Conservation (phyloP, 2,113 vertebrate species). For the Otolemur garnettii region DNA sequence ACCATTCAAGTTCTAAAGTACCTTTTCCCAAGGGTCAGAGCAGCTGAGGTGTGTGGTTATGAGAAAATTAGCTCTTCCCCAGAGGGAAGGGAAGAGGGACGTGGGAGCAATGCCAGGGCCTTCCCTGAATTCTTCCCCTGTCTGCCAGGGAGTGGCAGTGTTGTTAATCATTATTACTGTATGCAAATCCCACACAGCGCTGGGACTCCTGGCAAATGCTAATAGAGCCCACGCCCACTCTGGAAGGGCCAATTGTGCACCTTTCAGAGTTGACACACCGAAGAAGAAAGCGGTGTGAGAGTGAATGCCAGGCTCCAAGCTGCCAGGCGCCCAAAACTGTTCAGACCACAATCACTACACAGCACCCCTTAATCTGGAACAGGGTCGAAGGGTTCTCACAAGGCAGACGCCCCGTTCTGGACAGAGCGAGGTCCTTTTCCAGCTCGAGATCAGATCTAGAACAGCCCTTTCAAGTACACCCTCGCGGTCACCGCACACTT, state of each 20-base stretch:
- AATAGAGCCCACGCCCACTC: constrained; percentile 70
- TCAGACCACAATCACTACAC: neutral
- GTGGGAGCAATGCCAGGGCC: constrained; percentile 58
- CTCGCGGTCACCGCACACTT: neutral
- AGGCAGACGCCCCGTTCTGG: neutral
- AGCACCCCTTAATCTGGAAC: neutral
- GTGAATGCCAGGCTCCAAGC: neutral
- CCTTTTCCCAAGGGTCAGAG: neutral
- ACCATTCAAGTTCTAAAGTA: neutral
- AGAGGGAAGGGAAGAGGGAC: neutral
- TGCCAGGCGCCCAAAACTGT: neutral
- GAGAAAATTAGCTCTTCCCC: constrained; percentile 57
- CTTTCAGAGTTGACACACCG: constrained; percentile 38
- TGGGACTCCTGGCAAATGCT: constrained; percentile 69
- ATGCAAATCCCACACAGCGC: constrained; percentile 76
- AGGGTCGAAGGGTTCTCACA: neutral
- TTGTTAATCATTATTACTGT: constrained; percentile 85
- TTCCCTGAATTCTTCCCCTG: constrained; percentile 79
- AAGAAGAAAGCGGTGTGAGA: neutral
- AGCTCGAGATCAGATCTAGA: neutral
- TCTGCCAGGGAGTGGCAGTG: constrained; percentile 85
- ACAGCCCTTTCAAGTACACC: neutral
- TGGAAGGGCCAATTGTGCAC: constrained; percentile 62
- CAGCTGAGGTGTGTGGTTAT: neutral
- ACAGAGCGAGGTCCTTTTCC: neutral